Evolutionary conservation across 2,113 vertebrate species (phyloP), one percentile per base, ranked within the genome.

Genomic region (Danio rerio): DNA sequence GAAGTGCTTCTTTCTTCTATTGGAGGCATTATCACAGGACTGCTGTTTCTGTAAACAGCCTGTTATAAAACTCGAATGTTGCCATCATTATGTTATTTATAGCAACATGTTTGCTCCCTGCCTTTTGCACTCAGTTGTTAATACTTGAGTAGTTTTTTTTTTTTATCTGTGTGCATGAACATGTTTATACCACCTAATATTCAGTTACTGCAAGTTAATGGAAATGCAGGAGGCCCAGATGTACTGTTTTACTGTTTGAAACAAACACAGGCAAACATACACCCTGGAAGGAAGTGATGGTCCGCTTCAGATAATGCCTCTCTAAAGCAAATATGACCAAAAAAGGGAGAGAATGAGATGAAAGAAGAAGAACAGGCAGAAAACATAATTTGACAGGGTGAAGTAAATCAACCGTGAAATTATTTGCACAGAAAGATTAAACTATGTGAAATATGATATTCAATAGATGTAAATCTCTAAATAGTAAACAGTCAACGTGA

Each of bases 291-390:
- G 40, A 53, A 84, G 73, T 75, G 90, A 93, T 92, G 80, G 75
- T 89, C 84, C 82, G 83, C 81, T 86, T 87, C 61, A 88, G 91
- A 93, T 93, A 91, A 58, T 70, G 70, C 84, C 63, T 68, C 77
- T 66, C 86, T 84, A 65, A 72, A 84, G 85, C 90, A 90, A 92
- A 91, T 91, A 92, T 90, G 89, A 92, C 92, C 91, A 91, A 90
- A 92, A 92, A 94, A 93, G 91, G 92, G 86, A 92, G 86, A 84
- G 78, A 79, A 68, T 76, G 85, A 84, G 74, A 77, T 75, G 73
- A 76, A 86, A 82, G 61, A 69, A 85, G 84, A n/a, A 49, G 68
- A 73, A 45, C 15, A 71, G 50, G 20, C 73, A 72, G 71, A 75
- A 66, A 7, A 82, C 61, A 68, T 61, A 81, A 78, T 42, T 47